Evolutionary conservation across 92 coral and sea anemone genomes (phyloP), one percentile per base, ranked within the genome.

Genomic region (Metridium senile): DNA sequence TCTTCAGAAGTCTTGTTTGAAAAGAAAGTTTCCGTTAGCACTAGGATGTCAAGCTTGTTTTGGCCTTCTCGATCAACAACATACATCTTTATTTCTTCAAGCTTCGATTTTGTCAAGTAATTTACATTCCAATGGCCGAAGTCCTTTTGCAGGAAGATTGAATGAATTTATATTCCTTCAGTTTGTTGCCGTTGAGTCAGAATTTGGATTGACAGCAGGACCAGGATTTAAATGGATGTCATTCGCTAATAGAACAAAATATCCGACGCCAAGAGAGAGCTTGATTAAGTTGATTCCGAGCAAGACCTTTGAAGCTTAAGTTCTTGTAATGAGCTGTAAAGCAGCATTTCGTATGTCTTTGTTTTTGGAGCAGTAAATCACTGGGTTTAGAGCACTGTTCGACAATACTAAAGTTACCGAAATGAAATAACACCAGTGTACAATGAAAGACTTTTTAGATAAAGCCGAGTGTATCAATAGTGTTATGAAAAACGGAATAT

Each of bases 111-210:
- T 20, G 85, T 76, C 79, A 89, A 53, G 39, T 78, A 46, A 70
- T 85, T 74, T 25, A 89, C 83, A 29, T 84, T 84, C 89, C 89
- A 84, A 18, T 74, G 75, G 28, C 89, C 86, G 74, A 88, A n/a
- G n/a, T n/a, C n/a, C n/a, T n/a, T n/a, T n/a, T n/a, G n/a, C n/a
- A n/a, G n/a, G n/a, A n/a, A n/a, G n/a, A n/a, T n/a, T n/a, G n/a
- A n/a, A n/a, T n/a, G n/a, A n/a, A n/a, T n/a, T n/a, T n/a, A n/a
- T n/a, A n/a, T n/a, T n/a, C n/a, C n/a, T n/a, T n/a, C n/a, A n/a
- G n/a, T n/a, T n/a, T n/a, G n/a, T n/a, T n/a, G n/a, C n/a, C n/a
- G n/a, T n/a, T n/a, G n/a, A n/a, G n/a, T n/a, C n/a, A n/a, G n/a
- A n/a, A n/a, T n/a, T n/a, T n/a, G n/a, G n/a, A n/a, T n/a, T n/a